phyloP scores from a whole-genome alignment of 2,888 invertebrate genomes.

The Proisotoma minuta region DNA sequence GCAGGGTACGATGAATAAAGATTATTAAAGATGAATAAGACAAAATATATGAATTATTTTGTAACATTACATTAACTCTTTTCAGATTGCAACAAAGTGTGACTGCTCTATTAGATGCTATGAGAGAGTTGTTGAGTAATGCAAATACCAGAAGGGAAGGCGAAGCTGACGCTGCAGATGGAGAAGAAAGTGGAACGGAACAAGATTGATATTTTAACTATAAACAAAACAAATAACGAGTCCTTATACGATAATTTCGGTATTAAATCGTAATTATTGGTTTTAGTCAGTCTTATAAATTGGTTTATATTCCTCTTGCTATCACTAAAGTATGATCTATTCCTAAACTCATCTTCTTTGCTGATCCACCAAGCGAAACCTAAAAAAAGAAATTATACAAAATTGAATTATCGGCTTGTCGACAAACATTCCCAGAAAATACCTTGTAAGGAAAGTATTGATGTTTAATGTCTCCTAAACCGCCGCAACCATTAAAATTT shows the following conservation, averaged over 20 bases:
- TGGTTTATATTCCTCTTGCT: too few relatives aligned
- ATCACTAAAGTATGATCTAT: constrained; percentile 78
- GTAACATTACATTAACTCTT: too few relatives aligned
- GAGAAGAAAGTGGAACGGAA: constrained; percentile 35
- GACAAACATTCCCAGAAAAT: not conserved
- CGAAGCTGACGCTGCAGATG: constrained; percentile 33
- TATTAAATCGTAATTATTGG: too few relatives aligned
- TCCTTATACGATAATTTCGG: too few relatives aligned
- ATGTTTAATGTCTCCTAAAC: constrained; percentile 61
- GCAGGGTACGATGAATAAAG: too few relatives aligned
- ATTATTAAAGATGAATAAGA: too few relatives aligned
- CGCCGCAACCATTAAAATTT: constrained; percentile 77
- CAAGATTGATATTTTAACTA: too few relatives aligned
- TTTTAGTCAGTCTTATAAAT: too few relatives aligned
- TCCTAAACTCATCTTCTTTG: constrained; percentile 70
- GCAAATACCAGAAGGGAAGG: constrained; percentile 29
- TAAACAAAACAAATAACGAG: too few relatives aligned
- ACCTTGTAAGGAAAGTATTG: constrained; percentile 41
- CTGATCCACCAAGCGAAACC: constrained; percentile 70
- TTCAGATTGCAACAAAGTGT: constrained; percentile 63
- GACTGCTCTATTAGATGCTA: constrained; percentile 64
- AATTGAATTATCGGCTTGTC: not conserved
- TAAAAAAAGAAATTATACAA: constrained; percentile 46
- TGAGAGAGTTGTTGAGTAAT: constrained; percentile 66
- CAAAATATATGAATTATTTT: too few relatives aligned